Evolutionary conservation across 2,888 invertebrate species (phyloP).

Genomic region (Drosophila meridiana): DNA sequence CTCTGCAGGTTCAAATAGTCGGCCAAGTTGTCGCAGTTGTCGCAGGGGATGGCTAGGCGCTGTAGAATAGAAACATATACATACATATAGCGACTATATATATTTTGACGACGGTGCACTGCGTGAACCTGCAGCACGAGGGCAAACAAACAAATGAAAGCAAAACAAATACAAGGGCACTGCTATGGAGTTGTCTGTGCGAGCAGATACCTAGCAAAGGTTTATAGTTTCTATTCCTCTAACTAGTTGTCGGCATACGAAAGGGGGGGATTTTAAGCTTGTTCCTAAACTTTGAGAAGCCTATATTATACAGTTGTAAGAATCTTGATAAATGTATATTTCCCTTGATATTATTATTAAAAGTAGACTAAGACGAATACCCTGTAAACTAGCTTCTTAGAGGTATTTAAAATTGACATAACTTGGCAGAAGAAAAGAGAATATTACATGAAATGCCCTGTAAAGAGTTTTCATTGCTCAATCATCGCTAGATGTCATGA

Average conservation of each 20-base stretch:
- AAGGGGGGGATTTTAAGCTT: neutral
- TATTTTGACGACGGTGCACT: conserved; percentile 40
- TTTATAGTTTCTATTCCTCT: neutral
- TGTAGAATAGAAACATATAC: conserved; percentile 71
- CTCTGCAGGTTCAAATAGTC: conserved; percentile 76
- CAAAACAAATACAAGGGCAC: conserved; percentile 14
- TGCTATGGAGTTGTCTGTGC: neutral
- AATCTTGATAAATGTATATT: neutral
- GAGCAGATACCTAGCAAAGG: neutral
- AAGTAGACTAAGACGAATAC: neutral
- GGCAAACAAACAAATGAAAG: conserved; percentile 12
- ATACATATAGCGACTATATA: conserved; percentile 6
- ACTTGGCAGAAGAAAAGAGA: neutral
- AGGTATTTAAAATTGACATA: neutral
- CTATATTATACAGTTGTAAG: neutral
- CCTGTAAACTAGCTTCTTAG: neutral
- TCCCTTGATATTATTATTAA: neutral
- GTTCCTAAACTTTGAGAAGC: too few species aligned
- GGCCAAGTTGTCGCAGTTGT: conserved; percentile 81
- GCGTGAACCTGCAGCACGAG: conserved; percentile 27
- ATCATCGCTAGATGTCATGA: neutral
- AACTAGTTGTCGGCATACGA: neutral
- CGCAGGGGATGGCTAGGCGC: conserved; percentile 59
- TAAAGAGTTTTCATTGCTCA: neutral
- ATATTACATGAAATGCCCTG: neutral